These are phyloP conservation scores for Oreochromis tanganicae DNA, from an alignment of 2,113 vertebrate species.

Conservation along the genomic window DNA sequence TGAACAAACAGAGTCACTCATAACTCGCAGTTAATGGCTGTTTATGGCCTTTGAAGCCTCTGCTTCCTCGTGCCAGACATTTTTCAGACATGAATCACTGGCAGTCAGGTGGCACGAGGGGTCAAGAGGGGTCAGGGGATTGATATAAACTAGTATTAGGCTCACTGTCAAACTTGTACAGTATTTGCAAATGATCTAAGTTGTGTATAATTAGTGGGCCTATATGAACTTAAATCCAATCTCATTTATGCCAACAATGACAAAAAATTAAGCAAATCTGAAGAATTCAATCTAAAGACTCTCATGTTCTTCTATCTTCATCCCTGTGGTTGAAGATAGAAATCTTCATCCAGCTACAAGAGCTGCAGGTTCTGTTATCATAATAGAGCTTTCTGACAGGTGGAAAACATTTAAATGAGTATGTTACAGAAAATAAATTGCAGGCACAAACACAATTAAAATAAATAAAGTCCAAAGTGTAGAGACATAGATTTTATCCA, in stretches of 20 bases:
- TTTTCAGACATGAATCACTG: neutral
- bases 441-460: neutral
- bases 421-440: neutral
- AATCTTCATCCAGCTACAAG: neutral
- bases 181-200: neutral
- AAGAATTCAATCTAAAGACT: neutral
- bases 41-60: neutral
- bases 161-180: neutral
- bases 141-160: neutral
- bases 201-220: neutral
- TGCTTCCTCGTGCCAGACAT: neutral
- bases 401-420: neutral
- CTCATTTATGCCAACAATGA: neutral
- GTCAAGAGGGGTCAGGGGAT: neutral
- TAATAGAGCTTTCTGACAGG: neutral
- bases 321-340: neutral
- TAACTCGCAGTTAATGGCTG: neutral
- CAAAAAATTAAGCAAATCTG: neutral
- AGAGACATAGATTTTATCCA: neutral
- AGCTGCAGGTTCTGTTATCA: neutral
- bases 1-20: neutral
- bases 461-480: neutral
- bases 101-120: neutral
- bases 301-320: no score
- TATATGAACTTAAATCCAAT: neutral